Percentiles rank a stretch among this genome's conserved stretches.
phyloP scores from a whole-genome alignment of 2,797 vertebrate species.

The Pogonophryne albipinna region DNA sequence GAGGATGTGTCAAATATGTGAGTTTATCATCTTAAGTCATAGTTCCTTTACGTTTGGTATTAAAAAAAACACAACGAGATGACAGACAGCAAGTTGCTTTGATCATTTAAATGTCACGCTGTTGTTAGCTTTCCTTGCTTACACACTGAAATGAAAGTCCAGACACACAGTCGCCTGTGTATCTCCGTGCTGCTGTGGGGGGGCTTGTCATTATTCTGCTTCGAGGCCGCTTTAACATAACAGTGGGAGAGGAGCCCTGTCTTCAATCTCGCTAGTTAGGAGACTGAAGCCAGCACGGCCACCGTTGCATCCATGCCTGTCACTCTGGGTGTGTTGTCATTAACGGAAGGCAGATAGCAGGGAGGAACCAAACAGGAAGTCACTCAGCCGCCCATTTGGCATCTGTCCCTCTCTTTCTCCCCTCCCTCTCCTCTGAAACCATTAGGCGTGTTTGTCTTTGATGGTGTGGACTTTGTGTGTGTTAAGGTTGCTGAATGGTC shows the following conservation, averaged over 20 bases:
- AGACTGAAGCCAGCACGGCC: conserved; percentile 51
- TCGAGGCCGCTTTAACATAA: conserved; percentile 42
- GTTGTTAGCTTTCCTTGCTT: conserved; percentile 12
- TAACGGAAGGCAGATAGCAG: conserved; percentile 54
- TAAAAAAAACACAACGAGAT: conserved; percentile 7
- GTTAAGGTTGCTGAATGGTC: conserved; percentile 42
- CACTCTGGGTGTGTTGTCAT: conserved; percentile 59
- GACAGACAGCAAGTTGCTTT: background rate
- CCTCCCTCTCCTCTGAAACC: conserved; percentile 9
- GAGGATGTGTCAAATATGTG: background rate
- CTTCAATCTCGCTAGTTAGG: conserved; percentile 48
- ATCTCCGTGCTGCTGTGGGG: conserved; percentile 17
- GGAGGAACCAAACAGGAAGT: conserved; percentile 42
- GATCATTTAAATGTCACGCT: conserved; percentile 18
- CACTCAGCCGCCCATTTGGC: conserved; percentile 33
- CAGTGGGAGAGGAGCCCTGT: conserved; percentile 33
- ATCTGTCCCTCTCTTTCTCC: conserved; percentile 18
- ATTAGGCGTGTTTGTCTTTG: conserved; percentile 31
- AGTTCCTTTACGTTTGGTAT: background rate
- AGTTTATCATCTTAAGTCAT: conserved; percentile 9
- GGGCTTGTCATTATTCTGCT: conserved; percentile 44
- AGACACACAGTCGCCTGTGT: background rate
- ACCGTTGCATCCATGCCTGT: conserved; percentile 50
- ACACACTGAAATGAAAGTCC: conserved; percentile 21
- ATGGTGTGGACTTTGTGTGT: conserved; percentile 14